phyloP scores from a whole-genome alignment of 2,888 invertebrate species.

The Uloborus plumipes region DNA sequence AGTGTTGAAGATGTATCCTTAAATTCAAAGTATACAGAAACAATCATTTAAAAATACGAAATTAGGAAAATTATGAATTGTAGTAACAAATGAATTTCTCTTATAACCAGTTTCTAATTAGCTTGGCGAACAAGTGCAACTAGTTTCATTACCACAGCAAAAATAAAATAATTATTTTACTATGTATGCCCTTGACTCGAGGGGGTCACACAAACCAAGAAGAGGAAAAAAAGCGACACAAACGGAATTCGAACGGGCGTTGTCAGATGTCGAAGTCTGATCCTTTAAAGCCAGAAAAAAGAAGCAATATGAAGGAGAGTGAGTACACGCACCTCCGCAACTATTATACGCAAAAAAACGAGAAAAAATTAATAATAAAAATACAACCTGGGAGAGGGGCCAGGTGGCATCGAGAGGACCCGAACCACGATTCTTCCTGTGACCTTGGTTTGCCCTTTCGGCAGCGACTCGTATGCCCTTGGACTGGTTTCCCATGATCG shows the following conservation, averaged over 20 bases:
- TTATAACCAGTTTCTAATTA: too few relatives aligned
- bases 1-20: too few relatives aligned
- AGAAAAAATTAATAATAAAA: constrained; percentile 15
- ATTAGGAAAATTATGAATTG: too few relatives aligned
- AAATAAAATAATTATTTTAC: constrained; percentile 68
- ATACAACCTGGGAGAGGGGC: constrained; percentile 5
- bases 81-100: too few relatives aligned
- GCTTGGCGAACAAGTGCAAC: too few relatives aligned
- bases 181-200: constrained; percentile 46
- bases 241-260: constrained; percentile 27
- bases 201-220: constrained; percentile 35
- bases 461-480: constrained; percentile 37
- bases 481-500: constrained; percentile 47
- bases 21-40: too few relatives aligned
- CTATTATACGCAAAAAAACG: constrained; percentile 18
- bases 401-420: constrained; percentile 43
- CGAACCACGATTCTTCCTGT: constrained; percentile 45
- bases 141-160: too few relatives aligned
- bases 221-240: constrained; percentile 7
- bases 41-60: too few relatives aligned
- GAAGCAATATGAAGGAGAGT: constrained; percentile 20
- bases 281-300: constrained; percentile 3
- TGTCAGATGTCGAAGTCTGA: constrained; percentile 5
- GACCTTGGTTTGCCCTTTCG: constrained; percentile 45
- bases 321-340: constrained; percentile 42